A percentile compares a stretch with the other conserved stretches of the same genome.
phyloP scores from a whole-genome alignment of 2,888 invertebrate genomes.

The Priocnemis perturbator region DNA sequence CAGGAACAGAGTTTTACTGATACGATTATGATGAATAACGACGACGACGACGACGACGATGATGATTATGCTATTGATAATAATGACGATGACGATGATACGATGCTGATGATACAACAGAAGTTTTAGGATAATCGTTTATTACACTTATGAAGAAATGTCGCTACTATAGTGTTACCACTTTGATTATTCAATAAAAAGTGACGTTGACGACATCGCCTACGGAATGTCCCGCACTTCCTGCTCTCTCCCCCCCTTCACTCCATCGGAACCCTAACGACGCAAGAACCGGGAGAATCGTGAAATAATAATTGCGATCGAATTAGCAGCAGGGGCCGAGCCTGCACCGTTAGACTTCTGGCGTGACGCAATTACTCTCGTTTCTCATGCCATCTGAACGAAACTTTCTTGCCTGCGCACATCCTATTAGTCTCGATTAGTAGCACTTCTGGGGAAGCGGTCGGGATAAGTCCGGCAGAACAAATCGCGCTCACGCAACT shows the following conservation, averaged over 20 bases:
- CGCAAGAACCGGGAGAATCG: too few relatives aligned
- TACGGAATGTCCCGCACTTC: conserved; percentile 5
- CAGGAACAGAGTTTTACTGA: conserved; percentile 47
- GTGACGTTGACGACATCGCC: conserved; percentile 54
- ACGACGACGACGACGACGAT: conserved; percentile 4
- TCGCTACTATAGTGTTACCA: conserved; percentile 67
- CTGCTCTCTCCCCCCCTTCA: background rate
- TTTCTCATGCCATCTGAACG: too few relatives aligned
- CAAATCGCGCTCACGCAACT: too few relatives aligned
- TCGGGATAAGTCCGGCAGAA: too few relatives aligned
- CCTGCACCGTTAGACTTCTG: too few relatives aligned
- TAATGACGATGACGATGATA: conserved; percentile 18
- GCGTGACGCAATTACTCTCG: too few relatives aligned
- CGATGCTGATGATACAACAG: conserved; percentile 29
- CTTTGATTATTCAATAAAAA: conserved; percentile 69
- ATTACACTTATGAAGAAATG: conserved; percentile 55
- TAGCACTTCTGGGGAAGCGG: too few relatives aligned
- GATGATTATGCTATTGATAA: conserved; percentile 29
- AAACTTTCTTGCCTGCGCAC: too few relatives aligned
- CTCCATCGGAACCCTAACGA: background rate
- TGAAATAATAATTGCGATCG: too few relatives aligned
- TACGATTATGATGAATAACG: conserved; percentile 23
- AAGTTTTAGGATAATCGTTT: conserved; percentile 55
- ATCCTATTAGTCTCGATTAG: too few relatives aligned
- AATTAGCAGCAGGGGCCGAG: too few relatives aligned